Evolutionary conservation across 2,888 invertebrate species (phyloP).

Genomic region (Ormyrus pomaceus): DNA sequence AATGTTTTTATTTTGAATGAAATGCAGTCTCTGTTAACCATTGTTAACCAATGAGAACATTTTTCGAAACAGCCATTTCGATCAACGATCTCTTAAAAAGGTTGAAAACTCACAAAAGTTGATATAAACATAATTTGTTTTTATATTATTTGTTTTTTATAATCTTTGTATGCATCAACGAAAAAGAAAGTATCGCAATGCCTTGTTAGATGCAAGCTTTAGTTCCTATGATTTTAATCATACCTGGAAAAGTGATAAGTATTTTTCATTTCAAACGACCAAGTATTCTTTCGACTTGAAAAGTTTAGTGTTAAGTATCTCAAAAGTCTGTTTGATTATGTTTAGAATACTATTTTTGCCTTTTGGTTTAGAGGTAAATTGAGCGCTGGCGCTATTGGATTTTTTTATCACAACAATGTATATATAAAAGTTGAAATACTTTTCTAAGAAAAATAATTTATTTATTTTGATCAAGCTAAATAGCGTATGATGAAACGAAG

Average conservation of each 20-base stretch:
- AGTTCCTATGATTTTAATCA: slow-evolving; percentile 43
- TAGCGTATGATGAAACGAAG: neutral
- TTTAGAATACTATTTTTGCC: no score
- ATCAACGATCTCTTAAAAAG: slow-evolving; percentile 33
- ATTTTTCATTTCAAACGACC: no score
- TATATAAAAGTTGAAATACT: slow-evolving; percentile 40
- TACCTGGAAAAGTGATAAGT: neutral
- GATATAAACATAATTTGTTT: neutral
- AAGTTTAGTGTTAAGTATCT: no score
- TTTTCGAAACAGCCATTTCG: slow-evolving; percentile 46
- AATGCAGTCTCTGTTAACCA: no score
- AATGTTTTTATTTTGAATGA: no score
- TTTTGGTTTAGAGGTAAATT: slow-evolving; percentile 1
- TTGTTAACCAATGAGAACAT: neutral
- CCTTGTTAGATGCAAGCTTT: slow-evolving; percentile 31
- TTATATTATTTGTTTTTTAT: neutral
- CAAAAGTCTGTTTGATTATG: no score
- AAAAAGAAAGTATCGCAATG: neutral
- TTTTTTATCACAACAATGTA: slow-evolving; percentile 14
- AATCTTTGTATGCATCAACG: neutral
- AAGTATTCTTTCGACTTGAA: no score
- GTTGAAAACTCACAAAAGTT: neutral
- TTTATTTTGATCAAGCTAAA: slow-evolving; percentile 15
- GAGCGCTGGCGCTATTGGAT: slow-evolving; percentile 44
- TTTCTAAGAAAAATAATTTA: slow-evolving; percentile 47